Evolutionary conservation across 2,113 vertebrate species (phyloP), one percentile per base, ranked within the genome.

Genomic region (Speoplatyrhinus poulsoni): DNA sequence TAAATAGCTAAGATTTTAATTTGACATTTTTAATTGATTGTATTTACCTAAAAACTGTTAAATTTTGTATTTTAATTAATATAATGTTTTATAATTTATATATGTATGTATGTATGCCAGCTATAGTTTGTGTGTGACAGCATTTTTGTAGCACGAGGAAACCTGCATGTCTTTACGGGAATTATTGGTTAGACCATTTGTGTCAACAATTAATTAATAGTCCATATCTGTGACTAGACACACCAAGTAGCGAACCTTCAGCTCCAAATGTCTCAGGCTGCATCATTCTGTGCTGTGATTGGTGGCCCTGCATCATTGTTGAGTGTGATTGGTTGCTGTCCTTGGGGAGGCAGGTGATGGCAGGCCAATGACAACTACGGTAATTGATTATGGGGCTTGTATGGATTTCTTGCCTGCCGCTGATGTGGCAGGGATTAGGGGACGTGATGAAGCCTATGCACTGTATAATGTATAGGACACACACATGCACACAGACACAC

Each of bases 321-420:
- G 52, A 70, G 49, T 74, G 70, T 80, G 67, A 80, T 80, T 82
- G 81, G 74, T 78, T 74, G 61, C 66, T 74, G 85, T 80, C 80
- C 50, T 78, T 81, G 75, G 79, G 77, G 70, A 88, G 73, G 60
- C 65, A 69, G 73, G 47, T 69, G 73, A 62, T 75, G 68, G 72
- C 75, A 72, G 63, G 62, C 72, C 64, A 73, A 68, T 83, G 81
- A 83, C 82, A 82, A 73, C 46, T 77, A 72, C 65, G 80, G 82
- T 85, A 91, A 89, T 85, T 90, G 76, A 88, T 77, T 87, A 83
- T 82, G 71, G 78, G 75, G 72, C 81, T 77, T 55, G 52, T 83
- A 86, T 85, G 61, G 79, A 85, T 84, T 83, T 84, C 73, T 85
- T 87, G 79, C 84, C 79, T 67, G 54, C 61, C 82, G 75, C 67